Evolutionary conservation across 2,113 vertebrate genomes (phyloP).

Genomic region (Erythrocercus mccallii): DNA sequence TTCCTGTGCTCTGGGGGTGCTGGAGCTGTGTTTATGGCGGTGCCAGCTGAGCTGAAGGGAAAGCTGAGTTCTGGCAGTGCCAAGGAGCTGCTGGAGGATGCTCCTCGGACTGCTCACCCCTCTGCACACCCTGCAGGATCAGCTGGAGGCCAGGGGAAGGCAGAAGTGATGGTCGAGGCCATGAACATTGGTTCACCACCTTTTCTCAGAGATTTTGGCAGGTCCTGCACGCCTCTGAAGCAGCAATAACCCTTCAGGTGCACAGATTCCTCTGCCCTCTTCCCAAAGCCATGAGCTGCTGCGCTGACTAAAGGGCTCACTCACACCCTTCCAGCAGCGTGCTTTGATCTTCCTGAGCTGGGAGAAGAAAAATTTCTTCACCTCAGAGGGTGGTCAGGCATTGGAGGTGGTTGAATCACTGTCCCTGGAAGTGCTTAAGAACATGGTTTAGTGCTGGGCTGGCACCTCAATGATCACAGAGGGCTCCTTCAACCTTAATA

Average conservation of each 20-base stretch:
- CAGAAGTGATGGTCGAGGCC: neutral
- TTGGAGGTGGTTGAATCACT: neutral
- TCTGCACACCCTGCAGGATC: fast-evolving
- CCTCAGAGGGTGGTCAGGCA: neutral
- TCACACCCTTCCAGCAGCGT: neutral
- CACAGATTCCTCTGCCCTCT: neutral
- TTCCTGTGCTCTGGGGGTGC: neutral
- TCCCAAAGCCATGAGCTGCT: neutral
- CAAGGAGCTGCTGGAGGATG: neutral
- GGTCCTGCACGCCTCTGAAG: neutral
- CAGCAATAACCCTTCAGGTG: neutral
- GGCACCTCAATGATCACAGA: neutral
- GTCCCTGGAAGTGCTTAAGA: neutral
- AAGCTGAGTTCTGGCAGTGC: neutral
- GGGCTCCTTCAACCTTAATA: neutral
- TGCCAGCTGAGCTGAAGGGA: neutral
- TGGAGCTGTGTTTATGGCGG: fast-evolving
- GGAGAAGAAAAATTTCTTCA: neutral
- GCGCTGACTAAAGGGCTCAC: neutral
- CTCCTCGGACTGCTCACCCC: neutral
- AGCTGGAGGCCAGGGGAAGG: neutral
- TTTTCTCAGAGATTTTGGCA: neutral
- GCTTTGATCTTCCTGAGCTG: neutral
- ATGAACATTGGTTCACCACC: neutral
- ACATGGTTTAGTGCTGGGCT: neutral